Evolutionary conservation across 2,888 invertebrate genomes (phyloP).

Genomic region (Cheilosia soror): DNA sequence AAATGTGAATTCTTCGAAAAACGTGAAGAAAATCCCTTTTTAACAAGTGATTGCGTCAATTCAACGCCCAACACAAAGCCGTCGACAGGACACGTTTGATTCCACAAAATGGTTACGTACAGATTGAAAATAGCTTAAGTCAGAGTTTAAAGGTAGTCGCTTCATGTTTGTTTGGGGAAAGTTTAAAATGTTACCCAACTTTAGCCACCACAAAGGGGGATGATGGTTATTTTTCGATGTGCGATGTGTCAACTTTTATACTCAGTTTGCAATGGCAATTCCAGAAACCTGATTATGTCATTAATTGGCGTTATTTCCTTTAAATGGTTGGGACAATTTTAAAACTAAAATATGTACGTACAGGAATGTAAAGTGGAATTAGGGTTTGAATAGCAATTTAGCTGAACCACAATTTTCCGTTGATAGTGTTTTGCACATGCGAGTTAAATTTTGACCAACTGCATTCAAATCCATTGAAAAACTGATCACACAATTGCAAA

Average conservation of each 20-base stretch:
- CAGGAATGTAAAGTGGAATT: too few species aligned
- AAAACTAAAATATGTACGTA: too few species aligned
- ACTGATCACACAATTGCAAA: too few species aligned
- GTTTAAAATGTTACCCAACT: not conserved
- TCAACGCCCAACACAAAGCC: conserved; percentile 35
- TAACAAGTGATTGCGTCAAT: conserved; percentile 63
- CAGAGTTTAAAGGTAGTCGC: not conserved
- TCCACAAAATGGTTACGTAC: conserved; percentile 17
- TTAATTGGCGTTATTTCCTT: too few species aligned
- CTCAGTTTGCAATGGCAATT: not conserved
- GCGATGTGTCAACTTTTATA: not conserved
- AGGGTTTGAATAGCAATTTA: too few species aligned
- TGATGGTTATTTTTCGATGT: not conserved
- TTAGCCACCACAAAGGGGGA: not conserved
- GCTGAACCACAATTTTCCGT: too few species aligned
- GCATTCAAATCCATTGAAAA: too few species aligned
- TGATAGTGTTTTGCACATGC: too few species aligned
- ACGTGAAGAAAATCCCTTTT: conserved; percentile 20
- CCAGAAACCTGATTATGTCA: too few species aligned
- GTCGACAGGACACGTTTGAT: conserved; percentile 11
- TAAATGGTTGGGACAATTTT: too few species aligned
- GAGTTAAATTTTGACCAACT: too few species aligned
- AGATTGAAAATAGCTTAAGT: conserved; percentile 11
- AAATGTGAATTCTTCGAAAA: conserved; percentile 43
- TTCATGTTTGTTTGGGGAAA: not conserved